These are phyloP conservation scores for Drosophila siamana DNA, from an alignment of 2,888 invertebrate genomes.

Conservation along the genomic window DNA sequence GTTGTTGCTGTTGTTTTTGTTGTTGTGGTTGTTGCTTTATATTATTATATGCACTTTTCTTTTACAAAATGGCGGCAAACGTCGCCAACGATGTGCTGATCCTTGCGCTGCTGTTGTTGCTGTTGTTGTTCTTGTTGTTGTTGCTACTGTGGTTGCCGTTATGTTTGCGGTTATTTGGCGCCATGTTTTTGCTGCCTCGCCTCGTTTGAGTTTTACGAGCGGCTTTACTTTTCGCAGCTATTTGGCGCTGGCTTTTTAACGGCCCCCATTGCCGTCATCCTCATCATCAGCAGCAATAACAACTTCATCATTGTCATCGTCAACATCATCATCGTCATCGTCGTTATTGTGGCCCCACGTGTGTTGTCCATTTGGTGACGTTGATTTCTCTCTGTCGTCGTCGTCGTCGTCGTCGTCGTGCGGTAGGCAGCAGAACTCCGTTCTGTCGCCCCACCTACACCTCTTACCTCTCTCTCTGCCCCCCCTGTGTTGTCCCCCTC, in stretches of 20 bases:
- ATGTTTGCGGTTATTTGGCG: slow-evolving; percentile 83
- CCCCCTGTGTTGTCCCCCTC: background rate
- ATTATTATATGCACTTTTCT: slow-evolving; percentile 81
- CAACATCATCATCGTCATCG: slow-evolving; percentile 1
- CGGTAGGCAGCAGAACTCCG: slow-evolving; percentile 68
- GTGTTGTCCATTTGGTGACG: slow-evolving; percentile 77
- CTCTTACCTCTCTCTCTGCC: background rate
- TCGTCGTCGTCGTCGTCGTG: slow-evolving; percentile 57
- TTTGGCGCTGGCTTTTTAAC: slow-evolving; percentile 78
- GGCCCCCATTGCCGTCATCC: slow-evolving; percentile 49
- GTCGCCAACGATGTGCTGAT: slow-evolving; percentile 67
- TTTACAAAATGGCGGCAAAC: slow-evolving; percentile 81
- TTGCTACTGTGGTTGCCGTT: slow-evolving; percentile 58
- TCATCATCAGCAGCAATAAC: slow-evolving; percentile 1
- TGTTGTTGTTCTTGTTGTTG: no score
- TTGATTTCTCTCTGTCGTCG: slow-evolving; percentile 52
- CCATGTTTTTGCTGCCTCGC: slow-evolving; percentile 78
- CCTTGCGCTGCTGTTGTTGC: slow-evolving; percentile 46
- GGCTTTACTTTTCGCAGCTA: slow-evolving; percentile 81
- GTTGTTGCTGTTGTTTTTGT: slow-evolving; percentile 26
- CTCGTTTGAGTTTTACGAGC: slow-evolving; percentile 81
- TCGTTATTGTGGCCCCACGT: slow-evolving; percentile 62
- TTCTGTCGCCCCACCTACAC: slow-evolving; percentile 26
- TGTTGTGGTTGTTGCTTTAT: slow-evolving; percentile 70
- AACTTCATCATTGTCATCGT: background rate